Evolutionary conservation across 2,797 vertebrate genomes (phyloP).

Genomic region (Nyctalus aviator): DNA sequence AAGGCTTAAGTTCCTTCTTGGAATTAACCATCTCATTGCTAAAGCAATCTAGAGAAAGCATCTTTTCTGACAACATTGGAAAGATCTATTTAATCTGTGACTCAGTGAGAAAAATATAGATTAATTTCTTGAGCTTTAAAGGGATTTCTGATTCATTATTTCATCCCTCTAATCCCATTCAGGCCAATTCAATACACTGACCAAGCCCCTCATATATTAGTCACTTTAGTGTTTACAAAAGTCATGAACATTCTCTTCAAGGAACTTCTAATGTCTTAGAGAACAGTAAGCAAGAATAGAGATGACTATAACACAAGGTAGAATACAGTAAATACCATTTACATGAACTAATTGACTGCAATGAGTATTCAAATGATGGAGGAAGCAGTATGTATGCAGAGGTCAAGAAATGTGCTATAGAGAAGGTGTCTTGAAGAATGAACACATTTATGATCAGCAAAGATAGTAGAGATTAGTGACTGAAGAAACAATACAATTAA

Average conservation of each 20-base stretch:
- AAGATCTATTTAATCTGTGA: conserved; percentile 27
- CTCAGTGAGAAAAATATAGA: conserved; percentile 9
- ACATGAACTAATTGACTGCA: background rate
- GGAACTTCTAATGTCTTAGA: background rate
- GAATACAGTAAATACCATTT: background rate
- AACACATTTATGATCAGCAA: conserved; percentile 33
- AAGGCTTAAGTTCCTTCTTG: conserved; percentile 41
- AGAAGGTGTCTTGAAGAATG: conserved; percentile 9
- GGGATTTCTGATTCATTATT: background rate
- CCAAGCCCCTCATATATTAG: background rate
- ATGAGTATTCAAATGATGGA: background rate
- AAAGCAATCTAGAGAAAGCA: background rate
- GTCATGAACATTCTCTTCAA: background rate
- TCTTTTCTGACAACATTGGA: conserved; percentile 33
- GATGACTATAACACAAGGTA: background rate
- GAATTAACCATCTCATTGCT: conserved; percentile 15
- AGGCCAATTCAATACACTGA: background rate
- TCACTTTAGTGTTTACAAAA: background rate
- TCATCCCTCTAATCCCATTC: background rate
- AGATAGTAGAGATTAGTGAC: background rate
- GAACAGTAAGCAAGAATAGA: background rate
- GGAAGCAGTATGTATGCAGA: background rate
- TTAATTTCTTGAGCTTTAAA: conserved; percentile 33
- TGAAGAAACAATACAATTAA: conserved; percentile 31
- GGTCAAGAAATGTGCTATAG: background rate